These are phyloP conservation scores for Bhutanitis thaidina DNA, from an alignment of 2,888 invertebrate species.

Conservation along the genomic window DNA sequence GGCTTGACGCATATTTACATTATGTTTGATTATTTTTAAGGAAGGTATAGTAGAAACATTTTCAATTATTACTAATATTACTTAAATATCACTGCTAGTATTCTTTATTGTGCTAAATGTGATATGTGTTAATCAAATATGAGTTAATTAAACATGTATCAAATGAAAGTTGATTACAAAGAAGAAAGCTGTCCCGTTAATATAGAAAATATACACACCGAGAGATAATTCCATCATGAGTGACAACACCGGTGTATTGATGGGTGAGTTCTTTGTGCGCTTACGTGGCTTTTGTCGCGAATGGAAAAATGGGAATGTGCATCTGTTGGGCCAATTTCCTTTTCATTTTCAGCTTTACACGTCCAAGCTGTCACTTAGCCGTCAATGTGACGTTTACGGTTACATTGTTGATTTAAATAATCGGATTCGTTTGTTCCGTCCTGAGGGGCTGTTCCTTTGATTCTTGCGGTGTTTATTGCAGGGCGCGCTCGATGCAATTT, in stretches of 20 bases:
- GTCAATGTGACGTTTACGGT: conserved; percentile 11
- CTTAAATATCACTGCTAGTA: too few relatives aligned
- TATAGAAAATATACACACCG: conserved; percentile 7
- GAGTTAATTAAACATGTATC: too few relatives aligned
- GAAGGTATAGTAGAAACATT: too few relatives aligned
- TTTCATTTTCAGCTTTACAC: conserved; percentile 29
- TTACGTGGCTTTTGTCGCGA: conserved; percentile 36
- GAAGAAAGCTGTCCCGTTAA: neutral
- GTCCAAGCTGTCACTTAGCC: conserved; percentile 15
- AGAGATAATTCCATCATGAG: conserved; percentile 12
- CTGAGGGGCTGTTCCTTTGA: neutral
- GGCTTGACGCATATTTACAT: too few relatives aligned
- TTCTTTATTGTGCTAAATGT: too few relatives aligned
- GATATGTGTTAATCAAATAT: too few relatives aligned
- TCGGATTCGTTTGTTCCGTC: neutral
- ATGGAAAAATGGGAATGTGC: conserved; percentile 57
- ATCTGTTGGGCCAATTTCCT: conserved; percentile 52
- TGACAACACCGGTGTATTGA: conserved; percentile 13
- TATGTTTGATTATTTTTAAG: too few relatives aligned
- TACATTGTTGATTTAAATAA: neutral
- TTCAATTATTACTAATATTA: too few relatives aligned
- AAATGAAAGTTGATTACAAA: too few relatives aligned
- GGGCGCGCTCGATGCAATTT: too few relatives aligned
- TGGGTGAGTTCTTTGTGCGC: conserved; percentile 25
- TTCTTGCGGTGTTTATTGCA: neutral